A percentile compares a stretch with the other conserved stretches of the same genome.
Evolutionary conservation across 2,797 vertebrate species (phyloP).

Genomic region (Chelidonichthys spinosus): DNA sequence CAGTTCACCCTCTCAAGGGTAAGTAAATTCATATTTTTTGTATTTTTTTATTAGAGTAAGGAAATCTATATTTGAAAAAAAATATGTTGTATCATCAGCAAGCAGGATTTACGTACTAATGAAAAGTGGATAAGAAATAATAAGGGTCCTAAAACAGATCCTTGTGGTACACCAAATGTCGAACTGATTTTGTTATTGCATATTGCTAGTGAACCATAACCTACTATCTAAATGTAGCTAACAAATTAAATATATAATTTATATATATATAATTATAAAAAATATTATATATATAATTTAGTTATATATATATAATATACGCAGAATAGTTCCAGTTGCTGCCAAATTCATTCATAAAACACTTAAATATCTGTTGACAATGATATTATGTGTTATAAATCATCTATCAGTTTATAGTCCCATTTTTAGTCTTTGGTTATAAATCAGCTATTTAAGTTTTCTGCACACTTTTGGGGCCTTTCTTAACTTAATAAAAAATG

Average conservation of each 20-base stretch:
- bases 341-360: background rate
- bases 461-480: background rate
- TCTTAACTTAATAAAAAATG: background rate
- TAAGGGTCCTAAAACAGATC: slow-evolving; percentile 14
- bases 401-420: background rate
- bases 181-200: background rate
- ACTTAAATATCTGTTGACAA: background rate
- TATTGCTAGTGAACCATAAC: background rate
- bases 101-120: background rate
- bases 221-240: too few relatives aligned
- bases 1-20: background rate
- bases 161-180: slow-evolving; percentile 38
- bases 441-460: background rate
- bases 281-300: too few relatives aligned
- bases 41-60: background rate
- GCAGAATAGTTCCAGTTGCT: background rate
- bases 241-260: background rate
- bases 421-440: background rate
- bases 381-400: background rate
- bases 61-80: background rate
- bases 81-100: background rate
- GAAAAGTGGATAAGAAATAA: background rate
- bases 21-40: background rate
- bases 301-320: too few relatives aligned
- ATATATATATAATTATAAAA: background rate